Evolutionary conservation across 2,888 invertebrate genomes (phyloP).

Genomic region (Entomobrya proxima): DNA sequence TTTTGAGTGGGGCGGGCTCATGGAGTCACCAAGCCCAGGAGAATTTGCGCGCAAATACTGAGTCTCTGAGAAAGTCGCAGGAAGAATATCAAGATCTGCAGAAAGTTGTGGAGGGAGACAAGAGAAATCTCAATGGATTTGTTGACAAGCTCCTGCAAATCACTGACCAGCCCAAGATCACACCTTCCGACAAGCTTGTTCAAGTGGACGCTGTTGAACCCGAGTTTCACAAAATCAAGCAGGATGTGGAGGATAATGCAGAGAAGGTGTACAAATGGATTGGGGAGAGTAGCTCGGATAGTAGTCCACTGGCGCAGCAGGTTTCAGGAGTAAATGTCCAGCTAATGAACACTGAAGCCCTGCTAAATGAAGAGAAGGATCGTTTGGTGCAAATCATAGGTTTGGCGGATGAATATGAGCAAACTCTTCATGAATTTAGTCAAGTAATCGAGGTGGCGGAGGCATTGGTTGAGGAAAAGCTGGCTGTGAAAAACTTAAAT

Average conservation of each 20-base stretch:
- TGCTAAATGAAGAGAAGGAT: slow-evolving; percentile 85
- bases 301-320: slow-evolving; percentile 76
- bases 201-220: slow-evolving; percentile 85
- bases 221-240: slow-evolving; percentile 62
- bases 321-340: slow-evolving; percentile 80
- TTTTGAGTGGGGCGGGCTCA: slow-evolving; percentile 39
- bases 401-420: slow-evolving; percentile 90
- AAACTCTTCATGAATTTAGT: slow-evolving; percentile 90
- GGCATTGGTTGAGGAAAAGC: slow-evolving; percentile 86
- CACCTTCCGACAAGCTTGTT: slow-evolving; percentile 78
- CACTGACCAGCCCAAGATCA: slow-evolving; percentile 25
- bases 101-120: slow-evolving; percentile 77
- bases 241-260: slow-evolving; percentile 67
- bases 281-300: slow-evolving; percentile 68
- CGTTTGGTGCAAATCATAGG: slow-evolving; percentile 86
- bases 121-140: slow-evolving; percentile 85
- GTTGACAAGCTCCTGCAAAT: slow-evolving; percentile 79
- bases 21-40: slow-evolving; percentile 46
- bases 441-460: slow-evolving; percentile 91
- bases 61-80: slow-evolving; percentile 32
- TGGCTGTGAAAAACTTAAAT: slow-evolving; percentile 85
- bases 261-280: slow-evolving; percentile 69
- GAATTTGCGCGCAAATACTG: not conserved
- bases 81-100: slow-evolving; percentile 35
- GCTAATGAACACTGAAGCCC: slow-evolving; percentile 81